Conservation (phyloP, 2,888 invertebrate species). For the Odontocolon sp. region DNA sequence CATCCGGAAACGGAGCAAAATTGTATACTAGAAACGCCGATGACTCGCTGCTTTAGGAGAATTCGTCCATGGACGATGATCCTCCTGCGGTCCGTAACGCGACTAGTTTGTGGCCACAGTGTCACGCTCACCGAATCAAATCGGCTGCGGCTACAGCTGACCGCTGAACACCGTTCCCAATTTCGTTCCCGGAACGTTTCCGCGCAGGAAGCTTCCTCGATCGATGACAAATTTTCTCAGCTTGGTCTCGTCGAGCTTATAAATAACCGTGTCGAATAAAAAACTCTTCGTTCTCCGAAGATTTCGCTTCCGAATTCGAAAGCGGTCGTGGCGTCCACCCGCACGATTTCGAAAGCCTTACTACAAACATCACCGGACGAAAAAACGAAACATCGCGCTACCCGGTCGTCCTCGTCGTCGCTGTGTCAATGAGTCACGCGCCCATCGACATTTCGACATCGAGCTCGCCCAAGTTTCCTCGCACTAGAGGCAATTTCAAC, state of each 20-base stretch:
- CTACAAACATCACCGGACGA: background rate
- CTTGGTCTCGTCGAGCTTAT: background rate
- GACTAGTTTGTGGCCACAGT: conserved; percentile 39
- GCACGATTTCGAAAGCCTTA: conserved; percentile 25
- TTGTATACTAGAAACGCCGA: background rate
- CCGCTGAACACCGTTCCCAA: conserved; percentile 43
- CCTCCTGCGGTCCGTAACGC: conserved; percentile 30
- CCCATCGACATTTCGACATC: conserved; percentile 25
- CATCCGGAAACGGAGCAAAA: too few species aligned
- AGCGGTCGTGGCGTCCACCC: conserved; percentile 21
- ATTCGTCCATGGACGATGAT: conserved; percentile 8
- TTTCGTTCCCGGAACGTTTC: conserved; percentile 13
- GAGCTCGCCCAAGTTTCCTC: background rate
- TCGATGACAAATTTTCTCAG: conserved; percentile 14
- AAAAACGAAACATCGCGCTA: background rate
- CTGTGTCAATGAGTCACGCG: conserved; percentile 25
- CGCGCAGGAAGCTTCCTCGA: conserved; percentile 33
- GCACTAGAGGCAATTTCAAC: background rate
- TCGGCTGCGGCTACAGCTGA: conserved; percentile 42
- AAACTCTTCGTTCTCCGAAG: background rate
- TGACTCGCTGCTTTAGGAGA: conserved; percentile 19
- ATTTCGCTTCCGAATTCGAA: conserved; percentile 32
- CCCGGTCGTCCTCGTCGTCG: background rate
- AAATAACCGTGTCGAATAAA: background rate
- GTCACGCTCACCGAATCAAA: conserved; percentile 59